Conservation (phyloP, 2,797 vertebrate genomes). For the Poeciliopsis presidionis region DNA sequence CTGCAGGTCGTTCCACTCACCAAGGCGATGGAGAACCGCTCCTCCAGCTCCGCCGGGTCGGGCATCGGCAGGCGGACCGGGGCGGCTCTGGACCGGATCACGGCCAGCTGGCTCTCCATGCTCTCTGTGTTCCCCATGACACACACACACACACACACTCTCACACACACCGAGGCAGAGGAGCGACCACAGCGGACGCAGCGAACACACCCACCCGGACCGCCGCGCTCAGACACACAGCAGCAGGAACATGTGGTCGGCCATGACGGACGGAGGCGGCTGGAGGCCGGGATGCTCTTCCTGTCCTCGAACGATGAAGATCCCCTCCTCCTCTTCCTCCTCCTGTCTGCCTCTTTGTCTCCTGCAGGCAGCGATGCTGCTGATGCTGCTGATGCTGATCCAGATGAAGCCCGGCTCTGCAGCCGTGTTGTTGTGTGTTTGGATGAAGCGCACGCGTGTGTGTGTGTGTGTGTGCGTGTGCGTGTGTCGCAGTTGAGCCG, state of each 20-base stretch:
- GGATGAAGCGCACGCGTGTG: constrained; percentile 19
- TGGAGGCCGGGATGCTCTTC: constrained; percentile 32
- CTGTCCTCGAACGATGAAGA: constrained; percentile 7
- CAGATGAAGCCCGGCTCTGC: constrained; percentile 32
- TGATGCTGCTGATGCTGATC: constrained; percentile 36
- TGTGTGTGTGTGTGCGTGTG: constrained; percentile 14
- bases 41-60: constrained; percentile 92
- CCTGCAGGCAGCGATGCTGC: not conserved
- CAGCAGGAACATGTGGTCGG: constrained; percentile 64
- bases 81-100: constrained; percentile 88
- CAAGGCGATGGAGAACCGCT: constrained; percentile 93
- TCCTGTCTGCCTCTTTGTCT: constrained; percentile 48
- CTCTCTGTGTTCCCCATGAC: constrained; percentile 95
- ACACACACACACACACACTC: not conserved
- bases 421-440: constrained; percentile 14
- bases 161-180: constrained; percentile 6
- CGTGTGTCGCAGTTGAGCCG: constrained; percentile 62
- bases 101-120: constrained; percentile 92
- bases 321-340: not conserved
- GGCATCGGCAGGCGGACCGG: constrained; percentile 96
- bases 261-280: constrained; percentile 39
- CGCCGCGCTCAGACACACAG: constrained; percentile 40
- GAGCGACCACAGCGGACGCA: not conserved
- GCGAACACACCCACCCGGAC: constrained; percentile 16
- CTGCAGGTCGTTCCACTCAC: constrained; percentile 63